Evolutionary conservation across 2,888 invertebrate species (phyloP), one percentile per base, ranked within the genome.

Genomic region (Amitus sp.): DNA sequence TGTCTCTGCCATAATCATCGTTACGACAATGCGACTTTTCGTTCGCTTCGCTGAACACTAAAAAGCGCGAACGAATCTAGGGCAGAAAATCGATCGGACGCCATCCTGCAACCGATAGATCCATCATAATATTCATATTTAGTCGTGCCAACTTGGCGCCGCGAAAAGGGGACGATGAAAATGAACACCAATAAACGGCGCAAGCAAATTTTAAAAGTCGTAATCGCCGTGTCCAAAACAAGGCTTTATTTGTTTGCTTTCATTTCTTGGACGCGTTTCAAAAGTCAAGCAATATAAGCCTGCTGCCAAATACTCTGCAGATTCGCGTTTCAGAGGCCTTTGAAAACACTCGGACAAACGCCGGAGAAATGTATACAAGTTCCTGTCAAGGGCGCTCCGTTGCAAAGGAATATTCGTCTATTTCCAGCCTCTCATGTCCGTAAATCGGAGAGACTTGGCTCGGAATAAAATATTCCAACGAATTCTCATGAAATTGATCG

Each of bases 251-350:
- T 56, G 59, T 59, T 59, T 59, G 52, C 59, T 49, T 63, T 59
- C 48, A 55, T 63, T 55, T 63, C 59, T 63, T 63, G 63, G 59
- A 63, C 52, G 19, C 37, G 52, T 51, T 59, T 55, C 63, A 59
- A 48, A 55, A 51, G 52, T 48, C 2, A 9, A 12, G 12, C 33
- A 2, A 52, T 54, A 55, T 19, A 18, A 34, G 23, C 19, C 17
- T 27, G n/a, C n/a, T 58, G 62, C 62, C 62, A 62, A 63, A 52
- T 28, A 19, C 30, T 54, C 37, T 18, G 33, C 27, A 20, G 33
- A 40, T n/a, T 59, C 49, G 40, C 46, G 52, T 56, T 63, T 49
- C 49, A 46, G 48, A 63, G 56, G 52, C 49, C 37, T 58, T 48
- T 47, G 53, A 49, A 46, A 58, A 34, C 13, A n/a, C n/a, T n/a